Conservation (phyloP, 2,797 vertebrate genomes). For the Gymnothorax reevesii region DNA sequence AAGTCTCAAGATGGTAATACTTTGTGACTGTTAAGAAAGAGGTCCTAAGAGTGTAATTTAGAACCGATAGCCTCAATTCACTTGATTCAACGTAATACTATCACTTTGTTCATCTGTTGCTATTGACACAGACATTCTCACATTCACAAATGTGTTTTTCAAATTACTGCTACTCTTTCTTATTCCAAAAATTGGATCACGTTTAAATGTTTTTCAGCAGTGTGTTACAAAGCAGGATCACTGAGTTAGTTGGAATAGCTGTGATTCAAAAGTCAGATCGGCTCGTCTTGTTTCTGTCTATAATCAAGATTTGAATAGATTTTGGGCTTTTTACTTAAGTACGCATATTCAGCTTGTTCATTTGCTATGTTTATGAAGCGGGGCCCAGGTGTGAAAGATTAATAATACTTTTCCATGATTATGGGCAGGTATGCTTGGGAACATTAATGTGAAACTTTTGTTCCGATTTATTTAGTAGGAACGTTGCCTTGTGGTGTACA, state of each 20-base stretch:
- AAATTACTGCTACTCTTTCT: too few species aligned
- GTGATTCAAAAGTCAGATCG: background rate
- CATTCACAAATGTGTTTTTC: too few species aligned
- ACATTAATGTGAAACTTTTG: background rate
- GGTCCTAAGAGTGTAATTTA: background rate
- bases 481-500: background rate
- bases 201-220: too few species aligned
- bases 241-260: too few species aligned
- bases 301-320: background rate
- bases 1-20: slow-evolving; percentile 18
- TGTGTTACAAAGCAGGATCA: too few species aligned
- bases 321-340: too few species aligned
- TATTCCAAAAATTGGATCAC: too few species aligned
- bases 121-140: background rate
- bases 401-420: background rate
- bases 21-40: background rate
- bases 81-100: background rate
- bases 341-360: too few species aligned
- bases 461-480: background rate
- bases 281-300: background rate
- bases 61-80: slow-evolving; percentile 3
- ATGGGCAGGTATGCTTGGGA: background rate
- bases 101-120: background rate
- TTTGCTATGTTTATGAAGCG: too few species aligned
- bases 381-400: background rate